phyloP scores from a whole-genome alignment of 2,888 invertebrate species.

The Sepiola atlantica region DNA sequence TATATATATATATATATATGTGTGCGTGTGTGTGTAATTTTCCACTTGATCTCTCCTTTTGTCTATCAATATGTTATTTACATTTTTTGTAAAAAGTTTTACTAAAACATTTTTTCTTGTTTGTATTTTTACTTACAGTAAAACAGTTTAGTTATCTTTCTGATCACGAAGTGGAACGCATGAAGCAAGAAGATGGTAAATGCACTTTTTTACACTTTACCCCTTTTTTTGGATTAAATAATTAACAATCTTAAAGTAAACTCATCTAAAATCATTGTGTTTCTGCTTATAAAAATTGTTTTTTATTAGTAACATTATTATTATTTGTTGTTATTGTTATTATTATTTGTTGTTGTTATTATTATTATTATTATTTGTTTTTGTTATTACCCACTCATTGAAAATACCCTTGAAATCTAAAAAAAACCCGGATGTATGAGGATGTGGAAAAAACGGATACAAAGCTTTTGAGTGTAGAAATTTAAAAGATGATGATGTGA shows the following conservation, averaged over 20 bases:
- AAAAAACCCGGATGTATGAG: no score
- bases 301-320: no score
- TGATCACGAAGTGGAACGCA: conserved; percentile 69
- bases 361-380: background rate
- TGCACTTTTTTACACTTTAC: background rate
- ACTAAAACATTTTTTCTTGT: background rate
- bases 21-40: no score
- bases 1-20: no score
- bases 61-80: conserved; percentile 24
- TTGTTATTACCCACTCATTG: background rate
- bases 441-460: no score
- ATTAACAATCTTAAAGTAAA: background rate
- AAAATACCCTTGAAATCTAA: no score
- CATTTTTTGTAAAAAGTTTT: background rate
- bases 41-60: background rate
- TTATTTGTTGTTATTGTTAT: no score
- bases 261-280: no score
- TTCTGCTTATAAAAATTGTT: no score
- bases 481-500: no score
- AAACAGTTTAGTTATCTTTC: conserved; percentile 69
- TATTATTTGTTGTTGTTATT: no score
- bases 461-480: no score
- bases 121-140: conserved; percentile 60
- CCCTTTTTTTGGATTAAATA: background rate
- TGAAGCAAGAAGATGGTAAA: conserved; percentile 83